Percentiles rank a stretch among this genome's conserved stretches.
Conservation (phyloP, 2,888 invertebrate genomes). For the Cryptocheilus praepositus region DNA sequence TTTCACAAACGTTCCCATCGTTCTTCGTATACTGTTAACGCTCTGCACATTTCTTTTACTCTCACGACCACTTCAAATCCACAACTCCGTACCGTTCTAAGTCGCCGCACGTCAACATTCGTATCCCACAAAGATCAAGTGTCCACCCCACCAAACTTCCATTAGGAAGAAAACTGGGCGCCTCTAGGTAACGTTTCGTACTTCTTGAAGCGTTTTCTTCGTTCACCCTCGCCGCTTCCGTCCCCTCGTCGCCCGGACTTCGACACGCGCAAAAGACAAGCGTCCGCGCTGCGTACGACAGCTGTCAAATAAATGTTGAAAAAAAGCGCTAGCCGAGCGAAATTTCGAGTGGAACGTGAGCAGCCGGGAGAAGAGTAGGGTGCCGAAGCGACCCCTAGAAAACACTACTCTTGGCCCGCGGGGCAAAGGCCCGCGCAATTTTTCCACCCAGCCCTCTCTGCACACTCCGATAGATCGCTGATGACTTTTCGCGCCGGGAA, state of each 20-base stretch:
- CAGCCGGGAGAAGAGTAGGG: slow-evolving; percentile 55
- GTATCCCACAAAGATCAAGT: too few species aligned
- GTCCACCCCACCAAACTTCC: too few species aligned
- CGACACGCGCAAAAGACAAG: slow-evolving; percentile 16
- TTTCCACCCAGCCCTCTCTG: slow-evolving; percentile 57
- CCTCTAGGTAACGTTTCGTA: too few species aligned
- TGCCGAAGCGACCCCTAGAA: slow-evolving; percentile 61
- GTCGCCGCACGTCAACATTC: too few species aligned
- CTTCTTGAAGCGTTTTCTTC: slow-evolving; percentile 4
- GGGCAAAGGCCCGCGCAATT: slow-evolving; percentile 56
- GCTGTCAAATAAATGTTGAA: slow-evolving; percentile 74
- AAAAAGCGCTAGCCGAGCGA: slow-evolving; percentile 72
- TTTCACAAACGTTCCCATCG: too few species aligned
- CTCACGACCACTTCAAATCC: too few species aligned
- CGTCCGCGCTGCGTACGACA: slow-evolving; percentile 67
- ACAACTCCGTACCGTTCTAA: too few species aligned
- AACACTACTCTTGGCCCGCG: slow-evolving; percentile 54
- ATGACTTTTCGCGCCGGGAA: slow-evolving; percentile 33
- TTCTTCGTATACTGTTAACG: too few species aligned
- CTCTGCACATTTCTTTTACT: too few species aligned
- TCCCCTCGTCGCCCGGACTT: neutral
- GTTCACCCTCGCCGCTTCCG: too few species aligned
- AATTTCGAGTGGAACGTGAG: slow-evolving; percentile 71
- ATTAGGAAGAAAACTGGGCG: too few species aligned
- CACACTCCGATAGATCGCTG: slow-evolving; percentile 9